These are phyloP conservation scores for Noctuana brunneofusca DNA, from an alignment of 2,888 invertebrate genomes.

Conservation along the genomic window DNA sequence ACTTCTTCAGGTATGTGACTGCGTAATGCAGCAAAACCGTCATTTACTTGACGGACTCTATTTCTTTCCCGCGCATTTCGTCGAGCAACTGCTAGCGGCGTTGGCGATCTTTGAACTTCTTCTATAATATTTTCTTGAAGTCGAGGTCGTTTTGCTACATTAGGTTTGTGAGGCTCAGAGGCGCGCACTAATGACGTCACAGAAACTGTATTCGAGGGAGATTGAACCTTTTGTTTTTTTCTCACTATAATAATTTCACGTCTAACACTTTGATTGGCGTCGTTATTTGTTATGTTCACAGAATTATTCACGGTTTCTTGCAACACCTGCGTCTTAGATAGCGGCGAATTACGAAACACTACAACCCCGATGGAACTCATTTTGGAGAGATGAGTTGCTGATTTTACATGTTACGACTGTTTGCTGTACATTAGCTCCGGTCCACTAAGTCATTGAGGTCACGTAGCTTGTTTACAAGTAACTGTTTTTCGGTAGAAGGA, in stretches of 20 bases:
- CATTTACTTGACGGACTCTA: constrained; percentile 95
- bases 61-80: constrained; percentile 96
- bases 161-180: constrained; percentile 58
- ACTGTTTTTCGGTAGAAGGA: constrained; percentile 48
- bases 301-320: constrained; percentile 85
- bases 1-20: constrained; percentile 94
- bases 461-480: constrained; percentile 49
- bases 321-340: constrained; percentile 84
- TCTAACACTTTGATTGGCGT: constrained; percentile 59
- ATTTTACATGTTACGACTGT: constrained; percentile 71
- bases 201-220: constrained; percentile 64
- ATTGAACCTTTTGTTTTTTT: constrained; percentile 75
- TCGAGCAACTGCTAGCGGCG: constrained; percentile 92
- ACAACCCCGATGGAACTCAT: constrained; percentile 84
- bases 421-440: constrained; percentile 59
- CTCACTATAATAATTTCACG: constrained; percentile 81
- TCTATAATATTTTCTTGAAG: constrained; percentile 72
- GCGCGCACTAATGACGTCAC: constrained; percentile 74
- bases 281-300: constrained; percentile 79
- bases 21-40: constrained; percentile 93
- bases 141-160: constrained; percentile 63
- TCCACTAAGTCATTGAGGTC: constrained; percentile 48
- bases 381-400: constrained; percentile 61
- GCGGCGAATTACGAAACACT: constrained; percentile 82
- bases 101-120: constrained; percentile 81